These are phyloP conservation scores for Apoda limacodes DNA, from an alignment of 2,888 invertebrate genomes.

Conservation along the genomic window DNA sequence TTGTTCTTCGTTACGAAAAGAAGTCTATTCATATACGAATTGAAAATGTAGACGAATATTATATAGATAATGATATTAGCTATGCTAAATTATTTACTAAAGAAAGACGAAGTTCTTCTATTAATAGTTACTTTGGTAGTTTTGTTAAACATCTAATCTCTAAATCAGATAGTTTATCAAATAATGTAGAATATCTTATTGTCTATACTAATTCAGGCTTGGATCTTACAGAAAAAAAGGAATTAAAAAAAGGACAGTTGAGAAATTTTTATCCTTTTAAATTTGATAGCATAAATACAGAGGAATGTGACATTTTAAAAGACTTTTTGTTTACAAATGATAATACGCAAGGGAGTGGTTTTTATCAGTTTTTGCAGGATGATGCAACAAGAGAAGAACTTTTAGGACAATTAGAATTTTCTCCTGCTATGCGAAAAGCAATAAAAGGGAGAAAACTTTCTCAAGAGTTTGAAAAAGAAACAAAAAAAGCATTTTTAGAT, in stretches of 20 bases:
- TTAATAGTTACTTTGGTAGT: too few relatives aligned
- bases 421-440: slow-evolving; percentile 19
- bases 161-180: too few relatives aligned
- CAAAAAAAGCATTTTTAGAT: slow-evolving; percentile 24
- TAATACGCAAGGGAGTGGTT: slow-evolving; percentile 16
- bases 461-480: slow-evolving; percentile 17
- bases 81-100: slow-evolving; percentile 22
- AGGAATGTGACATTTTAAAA: slow-evolving; percentile 18
- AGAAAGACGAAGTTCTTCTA: slow-evolving; percentile 19
- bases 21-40: slow-evolving; percentile 22
- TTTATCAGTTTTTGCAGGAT: slow-evolving; percentile 22
- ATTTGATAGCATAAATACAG: slow-evolving; percentile 20
- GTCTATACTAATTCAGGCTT: too few relatives aligned
- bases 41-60: slow-evolving; percentile 22
- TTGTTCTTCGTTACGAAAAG: slow-evolving; percentile 20
- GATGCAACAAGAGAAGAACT: slow-evolving; percentile 22
- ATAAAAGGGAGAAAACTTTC: slow-evolving; percentile 20
- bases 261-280: too few relatives aligned
- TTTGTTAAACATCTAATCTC: too few relatives aligned
- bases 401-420: slow-evolving; percentile 22
- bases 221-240: too few relatives aligned
- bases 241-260: too few relatives aligned
- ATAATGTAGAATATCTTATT: too few relatives aligned
- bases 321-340: slow-evolving; percentile 21
- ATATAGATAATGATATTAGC: too few relatives aligned